Conservation (phyloP, 2,113 vertebrate species). For the Andinoacara biseriatus region DNA sequence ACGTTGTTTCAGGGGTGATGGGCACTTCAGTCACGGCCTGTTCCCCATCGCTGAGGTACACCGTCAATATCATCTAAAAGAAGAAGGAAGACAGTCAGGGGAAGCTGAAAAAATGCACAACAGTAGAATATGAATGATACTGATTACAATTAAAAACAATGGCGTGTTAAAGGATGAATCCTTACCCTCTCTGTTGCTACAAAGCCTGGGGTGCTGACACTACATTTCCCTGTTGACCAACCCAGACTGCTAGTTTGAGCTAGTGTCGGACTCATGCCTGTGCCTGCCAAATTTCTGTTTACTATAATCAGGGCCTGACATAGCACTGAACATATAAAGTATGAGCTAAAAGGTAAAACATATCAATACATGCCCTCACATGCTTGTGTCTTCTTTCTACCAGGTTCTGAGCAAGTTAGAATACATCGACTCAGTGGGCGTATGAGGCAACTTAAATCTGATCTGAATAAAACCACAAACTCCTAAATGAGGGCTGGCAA, state of each 20-base stretch:
- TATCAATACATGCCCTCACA: constrained; percentile 40
- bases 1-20: constrained; percentile 97
- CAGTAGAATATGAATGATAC: neutral
- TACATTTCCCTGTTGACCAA: constrained; percentile 2
- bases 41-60: constrained; percentile 97
- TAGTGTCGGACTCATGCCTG: constrained; percentile 42
- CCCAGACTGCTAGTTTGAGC: constrained; percentile 1
- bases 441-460: neutral
- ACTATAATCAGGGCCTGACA: constrained; percentile 33
- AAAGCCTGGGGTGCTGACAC: constrained; percentile 38
- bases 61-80: constrained; percentile 95
- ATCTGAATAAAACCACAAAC: neutral
- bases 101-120: neutral
- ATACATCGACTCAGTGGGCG: neutral
- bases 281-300: constrained; percentile 56
- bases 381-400: constrained; percentile 1
- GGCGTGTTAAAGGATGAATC: neutral
- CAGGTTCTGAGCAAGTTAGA: neutral
- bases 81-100: neutral
- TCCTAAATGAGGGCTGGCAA: neutral
- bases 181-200: neutral
- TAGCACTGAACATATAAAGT: constrained; percentile 3
- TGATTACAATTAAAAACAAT: neutral
- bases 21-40: constrained; percentile 96
- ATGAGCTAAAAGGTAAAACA: constrained; percentile 7